A percentile compares a stretch with the other conserved stretches of the same genome.
phyloP scores from a whole-genome alignment of 1,140 invertebrate species.

The Conus betulinus region DNA sequence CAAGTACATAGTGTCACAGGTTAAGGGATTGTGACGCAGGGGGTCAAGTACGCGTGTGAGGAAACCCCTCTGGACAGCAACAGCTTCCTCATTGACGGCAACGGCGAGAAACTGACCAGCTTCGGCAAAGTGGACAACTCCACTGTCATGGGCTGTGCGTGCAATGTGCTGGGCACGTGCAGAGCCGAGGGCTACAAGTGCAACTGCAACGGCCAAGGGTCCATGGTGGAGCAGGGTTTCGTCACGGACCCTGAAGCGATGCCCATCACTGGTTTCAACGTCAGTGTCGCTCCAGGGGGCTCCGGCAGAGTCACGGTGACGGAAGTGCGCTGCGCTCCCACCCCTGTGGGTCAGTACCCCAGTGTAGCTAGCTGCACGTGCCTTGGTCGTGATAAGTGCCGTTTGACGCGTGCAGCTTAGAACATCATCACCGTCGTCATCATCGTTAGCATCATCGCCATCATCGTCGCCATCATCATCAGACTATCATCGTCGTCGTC shows the following conservation, averaged over 20 bases:
- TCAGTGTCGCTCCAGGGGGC: slow-evolving; percentile 28
- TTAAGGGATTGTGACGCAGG: slow-evolving; percentile 50
- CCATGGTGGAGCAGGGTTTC: slow-evolving; percentile 55
- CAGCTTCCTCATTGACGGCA: slow-evolving; percentile 19
- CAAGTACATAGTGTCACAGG: no score
- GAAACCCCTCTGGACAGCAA: slow-evolving; percentile 48
- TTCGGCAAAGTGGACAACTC: slow-evolving; percentile 52
- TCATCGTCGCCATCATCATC: background rate
- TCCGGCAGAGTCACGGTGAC: slow-evolving; percentile 39
- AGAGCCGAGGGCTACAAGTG: slow-evolving; percentile 41
- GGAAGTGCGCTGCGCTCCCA: slow-evolving; percentile 49
- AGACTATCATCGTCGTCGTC: background rate
- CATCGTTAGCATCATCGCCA: background rate
- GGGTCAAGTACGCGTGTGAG: slow-evolving; percentile 56
- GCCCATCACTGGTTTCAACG: slow-evolving; percentile 53
- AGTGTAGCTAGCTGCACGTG: no score
- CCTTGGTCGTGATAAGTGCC: no score
- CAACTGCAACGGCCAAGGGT: slow-evolving; percentile 59
- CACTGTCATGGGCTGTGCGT: slow-evolving; percentile 54
- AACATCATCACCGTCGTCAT: no score
- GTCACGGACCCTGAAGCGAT: slow-evolving; percentile 52
- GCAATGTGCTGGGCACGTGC: slow-evolving; percentile 56
- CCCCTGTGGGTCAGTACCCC: slow-evolving; percentile 23
- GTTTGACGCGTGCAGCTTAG: no score
- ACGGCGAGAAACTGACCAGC: slow-evolving; percentile 13